Evolutionary conservation across 2,888 invertebrate species (phyloP), one percentile per base, ranked within the genome.

Genomic region (Brachyptera putata): DNA sequence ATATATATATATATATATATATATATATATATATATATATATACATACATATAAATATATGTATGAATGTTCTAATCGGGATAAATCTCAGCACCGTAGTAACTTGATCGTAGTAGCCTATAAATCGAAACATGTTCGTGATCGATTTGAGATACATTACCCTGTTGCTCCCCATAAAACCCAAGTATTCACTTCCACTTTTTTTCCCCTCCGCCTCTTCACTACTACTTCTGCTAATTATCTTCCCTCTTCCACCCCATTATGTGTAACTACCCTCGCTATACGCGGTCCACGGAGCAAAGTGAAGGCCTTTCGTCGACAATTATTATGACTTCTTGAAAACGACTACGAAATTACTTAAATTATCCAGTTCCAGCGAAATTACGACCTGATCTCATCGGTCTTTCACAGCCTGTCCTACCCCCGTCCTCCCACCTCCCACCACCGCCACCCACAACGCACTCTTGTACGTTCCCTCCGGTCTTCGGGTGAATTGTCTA

Each of bases 291-390:
- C 58, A 53, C 58, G 53, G 61, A 58, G 57, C 59, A 63, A 61
- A 63, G 63, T 53, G 63, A 46, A 53, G 48, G 43, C 57, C 49
- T 30, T 5, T 7, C 30, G 30, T 30, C n/a, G n/a, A 50, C 49
- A 30, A 50, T 30, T 60, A 64, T 62, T 62, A 64, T 62, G 58
- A 58, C 57, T 62, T 59, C 61, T 61, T 57, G 37, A 22, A 56
- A 63, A 63, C 59, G 64, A 59, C 64, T 60, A 58, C 60, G 36
- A 64, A 64, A 64, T 64, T 63, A 64, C 63, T 63, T 61, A 60
- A 64, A 64, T 64, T 64, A 63, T 62, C 63, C 58, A 60, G 64
- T 63, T 61, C 59, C 57, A 60, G 49, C 63, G 58, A 64, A 63
- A 64, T 64, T 64, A 63, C 58, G 59, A 61, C 56, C 59, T 63